phyloP scores from a whole-genome alignment of 2,888 invertebrate species.

The Zaprionus lineosus region DNA sequence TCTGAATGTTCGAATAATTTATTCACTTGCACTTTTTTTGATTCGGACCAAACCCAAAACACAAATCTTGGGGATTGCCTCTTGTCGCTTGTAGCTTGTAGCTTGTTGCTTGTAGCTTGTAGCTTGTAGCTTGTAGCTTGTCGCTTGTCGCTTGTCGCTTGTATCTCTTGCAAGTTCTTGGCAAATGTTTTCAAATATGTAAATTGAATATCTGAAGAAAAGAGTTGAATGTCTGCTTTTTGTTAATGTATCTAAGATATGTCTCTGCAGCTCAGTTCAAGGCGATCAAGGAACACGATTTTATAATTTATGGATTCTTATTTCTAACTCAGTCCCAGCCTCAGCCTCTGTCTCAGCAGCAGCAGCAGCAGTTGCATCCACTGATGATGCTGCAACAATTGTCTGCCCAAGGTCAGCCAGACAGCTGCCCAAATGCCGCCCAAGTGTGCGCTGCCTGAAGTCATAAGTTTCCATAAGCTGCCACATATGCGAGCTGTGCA shows the following conservation, averaged over 20 bases:
- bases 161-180: too few species aligned
- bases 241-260: background rate
- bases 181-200: too few species aligned
- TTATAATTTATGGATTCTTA: conserved; percentile 40
- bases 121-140: too few species aligned
- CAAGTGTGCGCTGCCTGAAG: conserved; percentile 35
- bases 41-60: too few species aligned
- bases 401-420: conserved; percentile 42
- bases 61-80: too few species aligned
- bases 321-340: too few species aligned
- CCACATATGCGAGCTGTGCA: conserved; percentile 20
- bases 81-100: too few species aligned
- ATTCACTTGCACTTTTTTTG: too few species aligned
- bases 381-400: conserved; percentile 50
- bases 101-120: too few species aligned
- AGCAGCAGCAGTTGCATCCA: conserved; percentile 39
- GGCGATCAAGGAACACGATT: conserved; percentile 52
- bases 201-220: too few species aligned
- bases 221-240: conserved; percentile 6
- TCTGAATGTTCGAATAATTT: too few species aligned
- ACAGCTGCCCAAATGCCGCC: conserved; percentile 15
- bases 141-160: too few species aligned
- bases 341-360: conserved; percentile 1
- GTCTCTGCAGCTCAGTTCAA: conserved; percentile 47
- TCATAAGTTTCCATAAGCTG: conserved; percentile 44